Evolutionary conservation across 2,797 vertebrate genomes (phyloP), one percentile per base, ranked within the genome.

Genomic region (Adrianichthys oophorus): DNA sequence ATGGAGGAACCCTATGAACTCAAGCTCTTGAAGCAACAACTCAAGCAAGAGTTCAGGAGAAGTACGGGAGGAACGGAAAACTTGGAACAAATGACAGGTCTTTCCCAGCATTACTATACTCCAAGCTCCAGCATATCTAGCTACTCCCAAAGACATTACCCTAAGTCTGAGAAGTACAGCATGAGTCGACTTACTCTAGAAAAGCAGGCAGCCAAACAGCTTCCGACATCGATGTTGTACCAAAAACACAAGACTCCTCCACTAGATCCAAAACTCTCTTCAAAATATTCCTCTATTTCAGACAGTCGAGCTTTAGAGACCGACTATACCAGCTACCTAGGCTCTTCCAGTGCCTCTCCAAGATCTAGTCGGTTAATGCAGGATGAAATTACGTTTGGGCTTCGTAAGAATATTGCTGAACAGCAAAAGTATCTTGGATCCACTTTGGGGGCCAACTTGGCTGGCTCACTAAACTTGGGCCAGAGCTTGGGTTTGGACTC

Each of bases 1-100:
- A 98, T 99, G 97, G 97, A 99, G 64, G 98, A 99, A 48, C 97
- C 98, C 14, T 99, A 98, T 58, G 98, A 99, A 80, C 87, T 99
- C 51, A 99, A 98, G 81, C 94, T 99, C 63, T 87, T 99, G 41
- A 99, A 99, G 80, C 97, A 99, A 59, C 98, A 99, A 82, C 94
- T 99, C 64, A 99, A 99, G 69, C 98, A 99, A 73, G 98, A 99
- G 83, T 99, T 99, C 79, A 94, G 96, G 59, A 94, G 97, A 85
- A 98, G 97, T 59, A 91, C 95, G 7, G 85, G 89, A 18, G 89
- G 91, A 4, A 87, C 90, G 19, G 96, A 98, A 72, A 95, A 88
- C 64, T 85, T 99, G 57, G 98, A 99, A 62, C 97, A 96, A 59
- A 88, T 99, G 56, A 89, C 95, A 46, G 91, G 95, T 21, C 93